phyloP scores from a whole-genome alignment of 2,888 invertebrate species.

The Dinocampus coccinellae region DNA sequence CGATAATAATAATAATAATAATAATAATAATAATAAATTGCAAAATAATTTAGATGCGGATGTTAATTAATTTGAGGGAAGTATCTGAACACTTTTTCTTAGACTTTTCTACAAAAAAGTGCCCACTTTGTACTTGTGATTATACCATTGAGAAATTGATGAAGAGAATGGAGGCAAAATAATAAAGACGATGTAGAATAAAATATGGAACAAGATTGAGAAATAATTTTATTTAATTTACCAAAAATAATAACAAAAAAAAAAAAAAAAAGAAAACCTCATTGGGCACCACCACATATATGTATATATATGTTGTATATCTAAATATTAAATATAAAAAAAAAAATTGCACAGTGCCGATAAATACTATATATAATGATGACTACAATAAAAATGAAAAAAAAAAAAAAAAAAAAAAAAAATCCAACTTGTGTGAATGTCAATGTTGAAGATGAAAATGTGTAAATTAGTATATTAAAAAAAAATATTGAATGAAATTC shows the following conservation, averaged over 20 bases:
- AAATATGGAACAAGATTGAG: neutral
- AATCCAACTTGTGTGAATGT: constrained; percentile 37
- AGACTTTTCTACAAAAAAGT: constrained; percentile 31
- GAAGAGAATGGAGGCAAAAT: constrained; percentile 4
- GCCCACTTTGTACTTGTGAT: constrained; percentile 25
- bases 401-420: too few species aligned
- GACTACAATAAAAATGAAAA: too few species aligned
- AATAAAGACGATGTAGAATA: neutral
- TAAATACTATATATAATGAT: constrained; percentile 31
- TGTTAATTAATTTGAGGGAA: too few species aligned
- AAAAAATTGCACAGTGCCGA: constrained; percentile 39
- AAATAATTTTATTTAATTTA: constrained; percentile 22
- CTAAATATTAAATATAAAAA: constrained; percentile 32
- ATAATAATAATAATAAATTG: constrained; percentile 21
- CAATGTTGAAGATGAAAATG: constrained; percentile 32
- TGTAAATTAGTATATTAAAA: constrained; percentile 41
- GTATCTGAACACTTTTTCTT: constrained; percentile 30
- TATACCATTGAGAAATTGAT: constrained; percentile 5
- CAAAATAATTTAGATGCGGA: too few species aligned
- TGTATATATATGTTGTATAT: neutral
- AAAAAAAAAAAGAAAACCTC: constrained; percentile 14
- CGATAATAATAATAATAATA: constrained; percentile 30
- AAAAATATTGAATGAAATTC: constrained; percentile 37
- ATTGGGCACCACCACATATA: constrained; percentile 40
- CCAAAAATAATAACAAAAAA: too few species aligned